A percentile compares a stretch with the other conserved stretches of the same genome.
These are phyloP conservation scores for Bombus breviceps DNA, from an alignment of 1,140 invertebrate species.

Conservation along the genomic window DNA sequence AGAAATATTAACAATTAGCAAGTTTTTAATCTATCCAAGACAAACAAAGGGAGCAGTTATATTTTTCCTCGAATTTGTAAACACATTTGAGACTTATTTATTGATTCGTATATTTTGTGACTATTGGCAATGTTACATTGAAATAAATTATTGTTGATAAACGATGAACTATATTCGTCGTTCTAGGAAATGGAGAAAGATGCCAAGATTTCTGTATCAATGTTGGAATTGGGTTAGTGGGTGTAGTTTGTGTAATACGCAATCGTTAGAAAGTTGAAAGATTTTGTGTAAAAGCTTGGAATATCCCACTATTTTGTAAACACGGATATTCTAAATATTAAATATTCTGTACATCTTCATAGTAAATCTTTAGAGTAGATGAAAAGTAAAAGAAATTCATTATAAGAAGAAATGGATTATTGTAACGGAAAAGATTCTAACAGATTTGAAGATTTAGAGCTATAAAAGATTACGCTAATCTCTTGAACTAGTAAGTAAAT, in stretches of 20 bases:
- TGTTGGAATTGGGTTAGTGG: neutral
- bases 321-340: neutral
- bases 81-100: conserved; percentile 2
- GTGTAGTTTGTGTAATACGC: neutral
- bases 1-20: conserved; percentile 3
- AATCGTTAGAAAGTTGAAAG: neutral
- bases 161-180: conserved; percentile 2
- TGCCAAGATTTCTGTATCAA: conserved; percentile 15
- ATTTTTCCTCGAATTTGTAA: neutral
- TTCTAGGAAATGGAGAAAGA: neutral
- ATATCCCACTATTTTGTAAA: neutral
- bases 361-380: neutral
- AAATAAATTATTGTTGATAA: conserved; percentile 22
- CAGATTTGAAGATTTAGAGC: neutral
- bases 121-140: conserved; percentile 19
- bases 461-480: neutral
- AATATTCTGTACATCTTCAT: neutral
- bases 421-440: neutral
- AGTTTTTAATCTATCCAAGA: neutral
- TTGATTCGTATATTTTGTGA: no score
- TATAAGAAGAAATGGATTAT: conserved; percentile 3
- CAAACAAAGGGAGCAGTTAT: neutral
- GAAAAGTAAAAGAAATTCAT: neutral
- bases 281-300: neutral
- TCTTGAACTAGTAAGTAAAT: neutral